A percentile compares a stretch with the other conserved stretches of the same genome.
Conservation (phyloP, 1,140 invertebrate genomes). For the Cryptotermes secundus region DNA sequence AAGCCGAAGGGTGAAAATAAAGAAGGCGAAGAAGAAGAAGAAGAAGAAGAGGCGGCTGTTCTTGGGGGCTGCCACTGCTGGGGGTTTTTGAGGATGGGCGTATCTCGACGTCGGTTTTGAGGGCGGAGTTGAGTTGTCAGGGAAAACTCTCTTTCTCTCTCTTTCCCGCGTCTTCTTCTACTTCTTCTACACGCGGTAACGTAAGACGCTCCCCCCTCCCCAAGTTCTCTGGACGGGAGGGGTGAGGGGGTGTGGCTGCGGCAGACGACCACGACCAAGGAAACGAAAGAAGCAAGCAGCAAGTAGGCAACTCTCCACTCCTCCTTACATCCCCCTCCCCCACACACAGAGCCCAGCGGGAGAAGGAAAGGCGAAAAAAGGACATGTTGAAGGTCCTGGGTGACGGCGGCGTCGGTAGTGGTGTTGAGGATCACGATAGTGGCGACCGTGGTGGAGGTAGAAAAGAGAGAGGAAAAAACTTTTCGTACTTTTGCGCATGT, state of each 20-base stretch:
- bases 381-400: not conserved
- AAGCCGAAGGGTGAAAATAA: not conserved
- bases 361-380: conserved; percentile 24
- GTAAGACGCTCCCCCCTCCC: conserved; percentile 3
- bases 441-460: conserved; percentile 1
- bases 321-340: not conserved
- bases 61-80: not conserved
- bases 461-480: not conserved
- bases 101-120: conserved; percentile 32
- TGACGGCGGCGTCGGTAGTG: not conserved
- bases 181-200: conserved; percentile 7
- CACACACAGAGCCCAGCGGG: not conserved
- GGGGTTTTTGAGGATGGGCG: conserved; percentile 33
- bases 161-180: conserved; percentile 10
- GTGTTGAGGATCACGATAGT: conserved; percentile 10
- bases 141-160: not conserved
- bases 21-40: not conserved
- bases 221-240: conserved; percentile 7
- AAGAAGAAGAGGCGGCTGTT: conserved; percentile 15
- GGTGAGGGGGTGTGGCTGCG: conserved; percentile 22
- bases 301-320: conserved; percentile 4
- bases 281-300: conserved; percentile 28
- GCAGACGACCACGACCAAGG: conserved; percentile 24
- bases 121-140: conserved; percentile 34
- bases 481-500: conserved; percentile 35